Conservation (phyloP, 2,888 invertebrate species). For the Vesta saturnalis region DNA sequence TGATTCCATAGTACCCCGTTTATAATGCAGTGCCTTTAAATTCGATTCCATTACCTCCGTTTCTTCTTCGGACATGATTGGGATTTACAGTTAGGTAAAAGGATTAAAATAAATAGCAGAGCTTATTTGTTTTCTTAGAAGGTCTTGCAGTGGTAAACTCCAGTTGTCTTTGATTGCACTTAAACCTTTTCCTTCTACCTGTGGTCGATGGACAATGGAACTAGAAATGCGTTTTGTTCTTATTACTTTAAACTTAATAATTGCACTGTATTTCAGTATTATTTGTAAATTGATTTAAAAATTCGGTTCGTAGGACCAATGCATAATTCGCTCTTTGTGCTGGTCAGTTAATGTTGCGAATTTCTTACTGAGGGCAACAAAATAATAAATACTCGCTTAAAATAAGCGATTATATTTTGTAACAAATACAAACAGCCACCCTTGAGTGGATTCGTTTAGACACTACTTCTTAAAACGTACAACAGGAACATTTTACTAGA, state of each 20-base stretch:
- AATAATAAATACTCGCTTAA: too few species aligned
- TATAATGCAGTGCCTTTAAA: not conserved
- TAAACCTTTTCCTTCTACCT: not conserved
- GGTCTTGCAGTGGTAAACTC: not conserved
- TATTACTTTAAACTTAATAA: not conserved
- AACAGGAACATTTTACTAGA: too few species aligned
- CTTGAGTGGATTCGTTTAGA: too few species aligned
- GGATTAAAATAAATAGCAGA: not conserved
- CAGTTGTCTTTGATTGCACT: not conserved
- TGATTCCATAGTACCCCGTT: not conserved
- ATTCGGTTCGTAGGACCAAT: not conserved
- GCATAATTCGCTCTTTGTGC: not conserved
- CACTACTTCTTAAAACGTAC: too few species aligned
- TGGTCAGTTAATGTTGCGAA: too few species aligned
- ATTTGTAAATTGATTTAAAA: not conserved
- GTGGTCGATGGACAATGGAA: too few species aligned
- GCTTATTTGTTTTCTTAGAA: not conserved
- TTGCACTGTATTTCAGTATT: not conserved
- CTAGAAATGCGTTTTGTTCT: not conserved
- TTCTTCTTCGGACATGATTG: not conserved
- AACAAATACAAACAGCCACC: too few species aligned
- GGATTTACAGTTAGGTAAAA: too few species aligned
- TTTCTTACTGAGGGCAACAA: too few species aligned
- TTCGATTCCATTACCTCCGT: not conserved
- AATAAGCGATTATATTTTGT: too few species aligned